A percentile compares a stretch with the other conserved stretches of the same genome.
phyloP scores from a whole-genome alignment of 1,140 invertebrate species.

The Cyclargus thomasi region DNA sequence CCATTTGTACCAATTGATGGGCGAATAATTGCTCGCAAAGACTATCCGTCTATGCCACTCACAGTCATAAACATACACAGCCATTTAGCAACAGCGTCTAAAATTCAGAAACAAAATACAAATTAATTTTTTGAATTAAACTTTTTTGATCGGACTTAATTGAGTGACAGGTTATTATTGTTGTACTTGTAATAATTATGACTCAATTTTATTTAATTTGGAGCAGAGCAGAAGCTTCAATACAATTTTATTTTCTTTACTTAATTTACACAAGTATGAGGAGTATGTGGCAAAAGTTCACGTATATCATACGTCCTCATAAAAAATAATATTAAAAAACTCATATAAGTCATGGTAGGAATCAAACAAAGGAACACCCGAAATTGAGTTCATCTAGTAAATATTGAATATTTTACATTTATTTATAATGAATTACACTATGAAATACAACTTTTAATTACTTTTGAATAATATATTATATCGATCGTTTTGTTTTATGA shows the following conservation, averaged over 20 bases:
- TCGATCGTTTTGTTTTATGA: conserved; percentile 19
- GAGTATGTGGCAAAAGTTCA: too few species aligned
- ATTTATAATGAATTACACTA: too few species aligned
- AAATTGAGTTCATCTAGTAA: too few species aligned
- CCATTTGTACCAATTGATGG: conserved; percentile 1
- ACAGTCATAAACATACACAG: neutral
- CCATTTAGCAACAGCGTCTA: neutral
- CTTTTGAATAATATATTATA: conserved; percentile 6
- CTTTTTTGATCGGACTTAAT: neutral
- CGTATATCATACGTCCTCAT: too few species aligned
- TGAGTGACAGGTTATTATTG: neutral
- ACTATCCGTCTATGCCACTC: conserved; percentile 8
- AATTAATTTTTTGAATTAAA: neutral
- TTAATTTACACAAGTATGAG: too few species aligned
- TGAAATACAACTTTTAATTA: neutral
- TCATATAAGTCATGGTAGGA: neutral
- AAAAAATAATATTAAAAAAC: too few species aligned
- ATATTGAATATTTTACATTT: too few species aligned
- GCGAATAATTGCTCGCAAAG: neutral
- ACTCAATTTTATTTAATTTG: too few species aligned
- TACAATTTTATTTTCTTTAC: too few species aligned
- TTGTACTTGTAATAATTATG: too few species aligned
- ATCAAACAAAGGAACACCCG: too few species aligned
- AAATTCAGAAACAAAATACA: neutral
- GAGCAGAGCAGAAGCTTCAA: too few species aligned